Evolutionary conservation across 2,797 vertebrate genomes (phyloP).

Genomic region (Hyperoplus lanceolatus): DNA sequence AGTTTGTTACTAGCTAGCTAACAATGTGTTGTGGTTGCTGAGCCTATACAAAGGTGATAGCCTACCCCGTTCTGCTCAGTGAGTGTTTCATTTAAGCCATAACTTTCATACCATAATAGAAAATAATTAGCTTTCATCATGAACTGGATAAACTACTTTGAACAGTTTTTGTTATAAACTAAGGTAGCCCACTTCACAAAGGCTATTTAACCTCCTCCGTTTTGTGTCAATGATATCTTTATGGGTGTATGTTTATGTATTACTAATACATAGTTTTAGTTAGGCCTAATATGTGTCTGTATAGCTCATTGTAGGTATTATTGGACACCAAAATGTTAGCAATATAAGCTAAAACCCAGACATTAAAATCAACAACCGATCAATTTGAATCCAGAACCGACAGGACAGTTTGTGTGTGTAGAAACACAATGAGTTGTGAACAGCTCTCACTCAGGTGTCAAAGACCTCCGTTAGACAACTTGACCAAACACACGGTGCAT

Average conservation of each 20-base stretch:
- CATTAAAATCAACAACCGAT: not conserved
- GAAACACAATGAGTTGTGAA: conserved; percentile 1
- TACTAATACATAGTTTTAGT: not conserved
- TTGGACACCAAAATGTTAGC: not conserved
- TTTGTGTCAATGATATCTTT: not conserved
- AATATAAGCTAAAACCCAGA: not conserved
- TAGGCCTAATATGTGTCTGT: not conserved
- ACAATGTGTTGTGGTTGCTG: not conserved
- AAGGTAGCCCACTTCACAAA: not conserved
- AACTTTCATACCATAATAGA: too few species aligned
- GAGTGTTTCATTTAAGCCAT: not conserved
- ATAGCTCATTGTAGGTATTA: not conserved
- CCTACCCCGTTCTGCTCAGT: not conserved
- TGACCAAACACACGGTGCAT: conserved; percentile 14
- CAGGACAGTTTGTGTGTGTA: not conserved
- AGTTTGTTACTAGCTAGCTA: not conserved
- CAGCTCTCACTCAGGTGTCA: not conserved
- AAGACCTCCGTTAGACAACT: not conserved
- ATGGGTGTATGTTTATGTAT: not conserved
- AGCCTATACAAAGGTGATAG: not conserved
- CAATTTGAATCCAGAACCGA: not conserved
- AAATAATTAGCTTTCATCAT: too few species aligned
- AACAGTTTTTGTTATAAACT: not conserved
- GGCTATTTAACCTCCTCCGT: not conserved
- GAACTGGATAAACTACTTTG: not conserved